A percentile compares a stretch with the other conserved stretches of the same genome.
phyloP scores from a whole-genome alignment of 1,140 invertebrate genomes.

The Drosophila sechellia region DNA sequence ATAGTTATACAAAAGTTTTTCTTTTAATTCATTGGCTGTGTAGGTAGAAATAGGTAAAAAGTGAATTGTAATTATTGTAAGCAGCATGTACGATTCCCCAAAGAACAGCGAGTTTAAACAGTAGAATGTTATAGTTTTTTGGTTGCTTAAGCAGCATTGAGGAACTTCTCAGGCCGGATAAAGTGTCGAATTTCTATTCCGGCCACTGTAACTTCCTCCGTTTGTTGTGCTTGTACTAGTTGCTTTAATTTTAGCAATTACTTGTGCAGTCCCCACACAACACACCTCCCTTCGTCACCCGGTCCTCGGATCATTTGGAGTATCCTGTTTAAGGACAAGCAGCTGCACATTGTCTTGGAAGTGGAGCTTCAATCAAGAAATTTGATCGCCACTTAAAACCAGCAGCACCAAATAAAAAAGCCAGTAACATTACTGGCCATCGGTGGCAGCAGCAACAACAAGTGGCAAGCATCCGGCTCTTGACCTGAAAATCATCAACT shows the following conservation, averaged over 20 bases:
- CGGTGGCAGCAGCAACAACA: conserved; percentile 49
- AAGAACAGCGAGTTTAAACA: too few relatives aligned
- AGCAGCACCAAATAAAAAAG: conserved; percentile 24
- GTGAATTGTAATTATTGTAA: too few relatives aligned
- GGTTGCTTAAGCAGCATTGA: background rate
- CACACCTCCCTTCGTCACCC: background rate
- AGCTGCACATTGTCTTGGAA: conserved; percentile 54
- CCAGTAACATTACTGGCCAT: conserved; percentile 20
- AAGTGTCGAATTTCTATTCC: conserved; percentile 58
- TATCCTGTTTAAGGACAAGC: conserved; percentile 66
- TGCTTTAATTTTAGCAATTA: conserved; percentile 68
- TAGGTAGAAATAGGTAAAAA: too few relatives aligned
- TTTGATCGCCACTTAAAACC: conserved; percentile 75
- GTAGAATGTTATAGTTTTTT: background rate
- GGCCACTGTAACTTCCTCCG: conserved; percentile 33
- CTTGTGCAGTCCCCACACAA: conserved; percentile 18
- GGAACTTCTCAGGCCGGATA: conserved; percentile 30
- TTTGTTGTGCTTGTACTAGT: conserved; percentile 58
- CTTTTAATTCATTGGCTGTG: too few relatives aligned
- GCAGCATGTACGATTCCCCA: too few relatives aligned
- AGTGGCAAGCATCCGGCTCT: conserved; percentile 55
- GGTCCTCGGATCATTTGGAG: conserved; percentile 9
- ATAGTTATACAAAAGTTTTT: too few relatives aligned
- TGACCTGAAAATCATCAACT: conserved; percentile 74
- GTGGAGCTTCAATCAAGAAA: conserved; percentile 72